A percentile compares a stretch with the other conserved stretches of the same genome.
These are phyloP conservation scores for Pogonophryne albipinna DNA, from an alignment of 2,797 vertebrate genomes.

Conservation along the genomic window DNA sequence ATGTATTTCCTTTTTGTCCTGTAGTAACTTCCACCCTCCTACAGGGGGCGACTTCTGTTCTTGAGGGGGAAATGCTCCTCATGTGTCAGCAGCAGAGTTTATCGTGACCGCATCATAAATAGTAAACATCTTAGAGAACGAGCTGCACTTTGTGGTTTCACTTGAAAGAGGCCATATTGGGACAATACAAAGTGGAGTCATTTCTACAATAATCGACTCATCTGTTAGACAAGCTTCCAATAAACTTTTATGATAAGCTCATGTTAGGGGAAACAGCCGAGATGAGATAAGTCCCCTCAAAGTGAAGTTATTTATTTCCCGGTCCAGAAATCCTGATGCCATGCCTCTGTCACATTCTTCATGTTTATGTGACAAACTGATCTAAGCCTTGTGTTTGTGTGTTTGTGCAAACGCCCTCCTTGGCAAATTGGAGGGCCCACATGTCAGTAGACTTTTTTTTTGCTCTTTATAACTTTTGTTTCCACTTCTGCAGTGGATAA, in stretches of 20 bases:
- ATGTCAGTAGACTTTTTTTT: conserved; percentile 23
- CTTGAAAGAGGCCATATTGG: conserved; percentile 20
- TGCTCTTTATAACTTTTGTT: conserved; percentile 39
- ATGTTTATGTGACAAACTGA: conserved; percentile 65
- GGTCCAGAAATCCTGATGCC: conserved; percentile 38
- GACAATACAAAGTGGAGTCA: conserved; percentile 4
- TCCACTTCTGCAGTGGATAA: conserved; percentile 34
- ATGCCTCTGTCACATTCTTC: conserved; percentile 70
- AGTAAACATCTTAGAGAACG: conserved; percentile 39
- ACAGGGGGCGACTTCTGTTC: conserved; percentile 60
- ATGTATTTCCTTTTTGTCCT: neutral
- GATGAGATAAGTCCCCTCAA: conserved; percentile 25
- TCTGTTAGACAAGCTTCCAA: conserved; percentile 22
- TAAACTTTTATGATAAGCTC: conserved; percentile 7
- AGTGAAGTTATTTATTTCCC: conserved; percentile 30
- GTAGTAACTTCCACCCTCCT: conserved; percentile 39
- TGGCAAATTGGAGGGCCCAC: conserved; percentile 13
- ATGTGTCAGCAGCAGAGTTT: conserved; percentile 24
- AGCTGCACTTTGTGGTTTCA: conserved; percentile 20
- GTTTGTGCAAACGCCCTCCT: conserved; percentile 27
- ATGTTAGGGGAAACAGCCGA: conserved; percentile 4
- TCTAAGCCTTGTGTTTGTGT: conserved; percentile 52
- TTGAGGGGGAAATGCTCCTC: conserved; percentile 1
- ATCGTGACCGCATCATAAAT: conserved; percentile 34
- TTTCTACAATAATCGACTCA: conserved; percentile 14